Base-by-base conservation (phyloP, 37 sponge, comb jelly and placozoan species). In the Tethya wilhelma region DNA sequence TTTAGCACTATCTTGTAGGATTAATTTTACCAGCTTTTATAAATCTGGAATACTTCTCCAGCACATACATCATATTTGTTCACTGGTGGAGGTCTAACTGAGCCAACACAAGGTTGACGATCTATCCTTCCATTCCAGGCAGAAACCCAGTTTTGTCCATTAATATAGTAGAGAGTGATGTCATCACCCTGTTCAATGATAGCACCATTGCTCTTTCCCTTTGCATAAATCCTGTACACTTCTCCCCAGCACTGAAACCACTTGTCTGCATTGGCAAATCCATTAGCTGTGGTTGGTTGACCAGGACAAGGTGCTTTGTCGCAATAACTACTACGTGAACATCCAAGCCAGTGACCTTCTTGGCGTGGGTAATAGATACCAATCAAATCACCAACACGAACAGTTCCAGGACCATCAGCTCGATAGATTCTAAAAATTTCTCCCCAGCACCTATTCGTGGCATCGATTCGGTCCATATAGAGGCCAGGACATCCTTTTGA, bases 21-120 rank as follows among this genome's bases (percentile, higher is more conserved):
- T n/a, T n/a, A n/a, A n/a, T n/a, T n/a, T n/a, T n/a, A n/a, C n/a
- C n/a, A n/a, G n/a, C n/a, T n/a, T n/a, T n/a, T n/a, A n/a, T n/a
- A n/a, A n/a, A n/a, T n/a, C n/a, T n/a, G n/a, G n/a, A 53, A 66
- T 7, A 66, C 67, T 66, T 66, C 67, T 58, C 9, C 59, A 58
- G 23, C 8, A 58, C 59, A 58, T 2, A 26, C 8, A 7, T 58
- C 59, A 7, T 58, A 58, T 58, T 58, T 58, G 59, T 2, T 9
- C 26, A 2, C 26, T 2, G 59, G 59, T 28, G 59, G 59, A 26
- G 59, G 59, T 3, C 59, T 23, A 26, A 7, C 26, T 23, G 4
- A 9, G 9, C 59, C 59, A 9, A 26, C 26, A 26, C 59, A 58
- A 26, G 59, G 55, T 9, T 49, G 9, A 7, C 59, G 4, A 26